Evolutionary conservation across 2,113 vertebrate genomes (phyloP).

Genomic region (Menura novaehollandiae): DNA sequence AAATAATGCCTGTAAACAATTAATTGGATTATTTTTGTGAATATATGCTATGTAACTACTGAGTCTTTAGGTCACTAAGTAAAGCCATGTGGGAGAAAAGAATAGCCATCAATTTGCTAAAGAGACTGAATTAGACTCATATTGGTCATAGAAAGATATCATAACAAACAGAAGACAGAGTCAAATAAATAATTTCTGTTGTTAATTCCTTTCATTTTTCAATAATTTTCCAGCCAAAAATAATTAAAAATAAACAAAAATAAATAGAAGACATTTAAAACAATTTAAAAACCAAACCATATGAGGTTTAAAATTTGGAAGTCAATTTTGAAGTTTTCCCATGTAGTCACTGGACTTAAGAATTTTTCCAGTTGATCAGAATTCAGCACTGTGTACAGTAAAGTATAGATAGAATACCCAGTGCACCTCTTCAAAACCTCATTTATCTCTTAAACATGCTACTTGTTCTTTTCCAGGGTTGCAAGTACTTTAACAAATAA

Average conservation of each 20-base stretch:
- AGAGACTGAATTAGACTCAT: neutral
- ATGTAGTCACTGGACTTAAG: neutral
- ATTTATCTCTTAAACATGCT: neutral
- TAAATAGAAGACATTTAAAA: neutral
- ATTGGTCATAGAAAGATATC: neutral
- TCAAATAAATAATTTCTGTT: neutral
- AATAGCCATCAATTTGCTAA: neutral
- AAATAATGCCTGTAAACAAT: neutral
- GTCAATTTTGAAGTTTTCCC: neutral
- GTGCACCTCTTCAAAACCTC: neutral
- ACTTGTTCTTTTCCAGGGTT: neutral
- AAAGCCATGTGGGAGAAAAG: neutral
- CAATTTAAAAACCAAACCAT: neutral
- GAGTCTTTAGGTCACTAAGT: neutral
- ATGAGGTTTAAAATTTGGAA: neutral
- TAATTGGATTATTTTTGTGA: neutral
- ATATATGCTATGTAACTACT: neutral
- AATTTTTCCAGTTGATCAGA: neutral
- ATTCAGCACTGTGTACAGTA: neutral
- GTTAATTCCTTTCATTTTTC: neutral
- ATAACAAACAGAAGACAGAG: neutral
- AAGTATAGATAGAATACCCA: neutral
- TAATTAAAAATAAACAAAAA: neutral
- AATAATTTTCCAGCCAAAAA: neutral
- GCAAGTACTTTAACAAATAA: neutral